Base-by-base conservation (phyloP, 2,113 vertebrate species). In the Pontoporia blainvillei region DNA sequence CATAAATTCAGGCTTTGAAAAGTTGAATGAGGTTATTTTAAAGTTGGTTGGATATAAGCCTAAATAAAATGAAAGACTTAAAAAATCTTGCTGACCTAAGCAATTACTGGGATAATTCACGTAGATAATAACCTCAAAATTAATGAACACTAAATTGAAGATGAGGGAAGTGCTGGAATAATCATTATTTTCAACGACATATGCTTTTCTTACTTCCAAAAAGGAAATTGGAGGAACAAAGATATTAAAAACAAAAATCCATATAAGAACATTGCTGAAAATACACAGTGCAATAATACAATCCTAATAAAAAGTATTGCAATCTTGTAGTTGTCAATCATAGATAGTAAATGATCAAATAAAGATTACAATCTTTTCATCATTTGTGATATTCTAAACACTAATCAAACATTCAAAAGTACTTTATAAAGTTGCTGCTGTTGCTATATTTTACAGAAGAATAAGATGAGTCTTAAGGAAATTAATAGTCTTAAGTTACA, bases 21-120 rank as follows among this genome's bases (percentile, higher is more conserved):
- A 75, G 46, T 44, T 67, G 29, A 87, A 93, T 72, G n/a, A 66
- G 4, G 18, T 4, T 66, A 79, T 88, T 69, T 67, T 90, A 87
- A 85, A 93, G 9, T 86, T 75, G 31, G 21, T 78, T 94, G 36
- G 12, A 67, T 57, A 88, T 57, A 91, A 86, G 13, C 21, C 44
- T 89, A 95, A 91, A 85, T 36, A 90, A 95, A 93, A 91, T 84
- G 41, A 25, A 61, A 92, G 52, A 64, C 39, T 36, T 31, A 46
- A 83, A 79, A 96, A 86, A 72, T 75, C 31, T 78, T 46, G 0
- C 59, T 92, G 83, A 96, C 34, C 39, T 67, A 76, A 59, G 29
- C 15, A 89, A 86, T 82, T 89, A 64, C 15, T 2, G 23, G 15
- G 52, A 83, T 69, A 92, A 84, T 86, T 92, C 17, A 14, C 4